These are phyloP conservation scores for Eupsittula cactorum DNA, from an alignment of 2,113 vertebrate species.

Conservation along the genomic window DNA sequence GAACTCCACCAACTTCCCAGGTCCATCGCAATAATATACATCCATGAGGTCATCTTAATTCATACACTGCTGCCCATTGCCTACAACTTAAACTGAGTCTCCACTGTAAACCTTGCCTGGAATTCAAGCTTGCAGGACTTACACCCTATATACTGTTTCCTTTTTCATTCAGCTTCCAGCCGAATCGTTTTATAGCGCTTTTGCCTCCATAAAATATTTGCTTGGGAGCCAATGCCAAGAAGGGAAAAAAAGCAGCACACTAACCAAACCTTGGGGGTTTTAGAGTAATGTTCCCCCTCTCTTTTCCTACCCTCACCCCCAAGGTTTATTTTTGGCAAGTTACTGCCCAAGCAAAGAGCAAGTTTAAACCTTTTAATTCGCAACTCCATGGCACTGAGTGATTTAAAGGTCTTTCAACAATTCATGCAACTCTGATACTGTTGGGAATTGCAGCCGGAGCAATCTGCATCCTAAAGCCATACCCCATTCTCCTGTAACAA, in stretches of 20 bases:
- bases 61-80: constrained; percentile 18
- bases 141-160: constrained; percentile 49
- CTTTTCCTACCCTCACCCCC: not conserved
- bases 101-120: constrained; percentile 39
- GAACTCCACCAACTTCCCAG: constrained; percentile 18
- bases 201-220: constrained; percentile 62
- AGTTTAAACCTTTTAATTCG: not conserved
- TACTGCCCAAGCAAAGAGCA: not conserved
- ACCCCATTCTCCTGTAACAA: not conserved
- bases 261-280: not conserved
- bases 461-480: constrained; percentile 22
- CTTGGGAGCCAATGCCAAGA: constrained; percentile 3
- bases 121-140: constrained; percentile 41
- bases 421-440: not conserved
- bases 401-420: not conserved
- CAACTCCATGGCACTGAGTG: not conserved
- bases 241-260: not conserved
- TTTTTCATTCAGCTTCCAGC: constrained; percentile 59
- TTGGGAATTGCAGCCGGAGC: not conserved
- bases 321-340: constrained; percentile 13
- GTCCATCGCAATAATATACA: constrained; percentile 32
- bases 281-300: not conserved
- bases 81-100: constrained; percentile 46
- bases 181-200: constrained; percentile 57
- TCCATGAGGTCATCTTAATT: constrained; percentile 33